Base-by-base conservation (phyloP, 2,888 invertebrate species). In the Synanthedon tipuliformis region DNA sequence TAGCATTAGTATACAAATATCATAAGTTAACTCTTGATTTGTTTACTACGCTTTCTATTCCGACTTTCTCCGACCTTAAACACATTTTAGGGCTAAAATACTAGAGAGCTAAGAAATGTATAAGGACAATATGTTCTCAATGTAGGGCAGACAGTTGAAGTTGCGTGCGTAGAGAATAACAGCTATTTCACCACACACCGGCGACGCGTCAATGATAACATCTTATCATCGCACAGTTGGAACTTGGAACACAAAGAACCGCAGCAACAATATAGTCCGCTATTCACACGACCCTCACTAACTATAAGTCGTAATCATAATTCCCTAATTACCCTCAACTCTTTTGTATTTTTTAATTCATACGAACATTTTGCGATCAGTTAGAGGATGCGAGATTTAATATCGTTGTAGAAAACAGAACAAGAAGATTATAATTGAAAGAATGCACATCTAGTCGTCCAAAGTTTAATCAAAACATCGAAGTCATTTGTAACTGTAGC, bases 101-200 rank as follows among this genome's bases (percentile, higher is more conserved):
- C 23, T 23, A 23, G 34, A 34, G 8, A 10, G 34, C 34, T 34
- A 34, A 34, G 10, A 10, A 34, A n/a, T n/a, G 34, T 10, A 34
- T 34, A 34, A 45, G 45, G 45, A 45, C 45, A 45, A 45, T 45
- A n/a, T 45, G n/a, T 45, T 45, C 45, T 8, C 40, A 55, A 68
- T 68, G 70, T 77, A 62, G 74, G 69, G 54, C 74, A 71, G 60
- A 65, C 65, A 64, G 65, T 63, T 65, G 66, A 62, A 64, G 58
- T 59, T 73, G 76, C 75, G 80, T 78, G 75, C 81, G 75, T 77
- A 73, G 55, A 76, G 69, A 74, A 71, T 65, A 68, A 81, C 81
- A 75, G 80, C 73, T 74, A 77, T 64, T 66, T 68, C 67, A 73
- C 67, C 66, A 69, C 69, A 66, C 65, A 61, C 58, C 62, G 71